phyloP scores from a whole-genome alignment of 2,888 invertebrate species.

The Automeris io region DNA sequence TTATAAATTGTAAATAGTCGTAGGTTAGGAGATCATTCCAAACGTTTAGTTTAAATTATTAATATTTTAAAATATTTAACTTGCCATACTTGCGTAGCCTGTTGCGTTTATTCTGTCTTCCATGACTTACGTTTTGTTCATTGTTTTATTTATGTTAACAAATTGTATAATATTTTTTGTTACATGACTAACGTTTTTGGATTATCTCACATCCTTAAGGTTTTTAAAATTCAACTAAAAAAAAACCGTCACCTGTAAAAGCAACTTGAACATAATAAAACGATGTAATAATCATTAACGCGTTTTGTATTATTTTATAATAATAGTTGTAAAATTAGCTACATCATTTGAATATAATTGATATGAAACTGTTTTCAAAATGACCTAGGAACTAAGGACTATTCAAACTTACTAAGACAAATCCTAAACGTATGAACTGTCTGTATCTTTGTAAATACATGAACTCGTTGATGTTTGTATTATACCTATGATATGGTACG shows the following conservation, averaged over 20 bases:
- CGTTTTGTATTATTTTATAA: no score
- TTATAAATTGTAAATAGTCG: slow-evolving; percentile 67
- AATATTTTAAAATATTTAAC: slow-evolving; percentile 64
- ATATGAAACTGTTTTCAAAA: no score
- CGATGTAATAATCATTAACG: no score
- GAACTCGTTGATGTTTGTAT: slow-evolving; percentile 55
- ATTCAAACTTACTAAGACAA: no score
- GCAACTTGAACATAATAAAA: no score
- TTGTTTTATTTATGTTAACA: slow-evolving; percentile 67
- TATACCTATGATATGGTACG: slow-evolving; percentile 50
- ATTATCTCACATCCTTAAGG: slow-evolving; percentile 31
- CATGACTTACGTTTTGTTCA: slow-evolving; percentile 51
- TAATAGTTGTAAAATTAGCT: no score
- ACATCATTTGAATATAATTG: no score
- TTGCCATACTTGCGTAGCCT: slow-evolving; percentile 68
- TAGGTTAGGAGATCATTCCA: slow-evolving; percentile 63
- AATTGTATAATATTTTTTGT: slow-evolving; percentile 60
- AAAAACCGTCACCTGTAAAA: no score
- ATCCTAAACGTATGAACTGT: slow-evolving; percentile 3
- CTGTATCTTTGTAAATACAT: slow-evolving; percentile 65
- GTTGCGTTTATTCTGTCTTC: slow-evolving; percentile 63
- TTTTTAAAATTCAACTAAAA: slow-evolving; percentile 21
- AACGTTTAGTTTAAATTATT: slow-evolving; percentile 68
- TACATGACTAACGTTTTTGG: slow-evolving; percentile 38
- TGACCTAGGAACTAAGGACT: no score